phyloP scores from a whole-genome alignment of 2,797 vertebrate genomes.

The Pantherophis alleghaniensis region DNA sequence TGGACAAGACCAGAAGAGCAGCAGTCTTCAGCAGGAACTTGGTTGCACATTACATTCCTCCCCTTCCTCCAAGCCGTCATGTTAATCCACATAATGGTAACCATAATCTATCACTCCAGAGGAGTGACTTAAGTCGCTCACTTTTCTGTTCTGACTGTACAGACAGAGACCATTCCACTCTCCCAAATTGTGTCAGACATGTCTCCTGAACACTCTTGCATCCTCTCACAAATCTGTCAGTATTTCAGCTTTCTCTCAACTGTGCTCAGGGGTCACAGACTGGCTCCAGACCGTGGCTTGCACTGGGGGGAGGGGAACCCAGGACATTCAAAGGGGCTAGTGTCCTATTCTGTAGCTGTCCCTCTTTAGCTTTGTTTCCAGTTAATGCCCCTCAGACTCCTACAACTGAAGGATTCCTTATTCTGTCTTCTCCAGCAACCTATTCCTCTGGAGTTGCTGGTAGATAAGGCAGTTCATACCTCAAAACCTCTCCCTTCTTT shows the following conservation, averaged over 20 bases:
- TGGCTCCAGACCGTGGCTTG: conserved; percentile 8
- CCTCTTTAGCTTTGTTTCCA: neutral
- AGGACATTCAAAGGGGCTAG: neutral
- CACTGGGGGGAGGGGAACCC: neutral
- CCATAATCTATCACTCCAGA: neutral
- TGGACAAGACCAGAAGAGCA: neutral
- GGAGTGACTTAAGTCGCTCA: neutral
- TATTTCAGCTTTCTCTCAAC: conserved; percentile 19
- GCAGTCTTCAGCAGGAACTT: neutral
- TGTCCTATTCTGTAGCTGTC: neutral
- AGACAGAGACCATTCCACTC: neutral
- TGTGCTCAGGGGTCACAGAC: neutral
- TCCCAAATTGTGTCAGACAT: neutral
- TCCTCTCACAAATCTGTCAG: neutral
- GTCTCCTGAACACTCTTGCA: neutral
- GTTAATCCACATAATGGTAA: neutral
- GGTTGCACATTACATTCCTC: neutral
- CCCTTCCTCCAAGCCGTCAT: neutral
- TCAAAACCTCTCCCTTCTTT: conserved; percentile 2
- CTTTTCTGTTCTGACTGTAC: neutral
- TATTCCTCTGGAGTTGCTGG: neutral
- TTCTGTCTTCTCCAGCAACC: neutral
- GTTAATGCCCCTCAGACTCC: conserved; percentile 19
- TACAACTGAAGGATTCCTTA: conserved; percentile 29
- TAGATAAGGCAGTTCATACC: conserved; percentile 22